Conservation (phyloP, 2,888 invertebrate species). For the Melinaea marsaeus region DNA sequence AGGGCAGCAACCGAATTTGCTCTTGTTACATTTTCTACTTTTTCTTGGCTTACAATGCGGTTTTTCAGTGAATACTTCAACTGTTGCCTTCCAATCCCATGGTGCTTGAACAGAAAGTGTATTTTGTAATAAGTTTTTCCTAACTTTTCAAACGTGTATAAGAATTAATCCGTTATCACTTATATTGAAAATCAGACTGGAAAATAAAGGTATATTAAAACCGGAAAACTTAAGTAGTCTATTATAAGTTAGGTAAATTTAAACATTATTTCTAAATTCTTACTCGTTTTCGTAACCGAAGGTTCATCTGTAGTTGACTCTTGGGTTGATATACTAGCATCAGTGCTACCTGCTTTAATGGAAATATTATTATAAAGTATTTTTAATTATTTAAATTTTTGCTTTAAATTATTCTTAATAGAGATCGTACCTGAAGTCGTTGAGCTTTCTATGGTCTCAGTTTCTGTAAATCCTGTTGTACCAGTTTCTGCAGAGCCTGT, state of each 20-base stretch:
- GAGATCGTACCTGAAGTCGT: background rate
- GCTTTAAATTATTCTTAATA: background rate
- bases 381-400: background rate
- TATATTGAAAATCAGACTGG: too few relatives aligned
- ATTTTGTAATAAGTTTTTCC: background rate
- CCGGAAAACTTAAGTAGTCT: conserved; percentile 24
- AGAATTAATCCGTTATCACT: too few relatives aligned
- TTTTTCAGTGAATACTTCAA: conserved; percentile 70
- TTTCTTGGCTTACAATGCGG: conserved; percentile 79
- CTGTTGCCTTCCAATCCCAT: conserved; percentile 76
- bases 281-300: conserved; percentile 27
- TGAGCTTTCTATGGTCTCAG: conserved; percentile 12
- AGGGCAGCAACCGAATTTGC: conserved; percentile 90
- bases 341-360: conserved; percentile 5
- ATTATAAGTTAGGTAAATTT: conserved; percentile 12
- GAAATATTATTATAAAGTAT: background rate
- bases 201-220: background rate
- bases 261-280: background rate
- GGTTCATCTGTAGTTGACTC: conserved; percentile 19
- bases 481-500: conserved; percentile 17
- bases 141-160: too few relatives aligned
- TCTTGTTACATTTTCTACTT: conserved; percentile 76
- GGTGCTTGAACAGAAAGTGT: conserved; percentile 44
- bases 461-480: conserved; percentile 15
- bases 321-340: conserved; percentile 12